phyloP scores from a whole-genome alignment of 1,140 invertebrate species.

The Trichomalopsis sarcophagae region DNA sequence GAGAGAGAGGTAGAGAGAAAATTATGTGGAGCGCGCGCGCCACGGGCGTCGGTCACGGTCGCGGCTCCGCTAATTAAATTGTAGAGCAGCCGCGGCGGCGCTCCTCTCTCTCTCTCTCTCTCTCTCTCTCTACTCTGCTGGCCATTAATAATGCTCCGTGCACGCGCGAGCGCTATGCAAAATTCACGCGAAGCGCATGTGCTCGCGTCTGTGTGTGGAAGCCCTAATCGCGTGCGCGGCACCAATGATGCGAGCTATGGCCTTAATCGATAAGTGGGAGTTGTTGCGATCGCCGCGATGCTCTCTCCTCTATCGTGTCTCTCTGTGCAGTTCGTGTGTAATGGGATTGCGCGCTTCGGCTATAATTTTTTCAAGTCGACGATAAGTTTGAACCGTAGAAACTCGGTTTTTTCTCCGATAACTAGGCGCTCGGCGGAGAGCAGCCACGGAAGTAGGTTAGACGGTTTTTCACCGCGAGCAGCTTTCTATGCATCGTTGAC shows the following conservation, averaged over 20 bases:
- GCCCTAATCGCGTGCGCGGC: background rate
- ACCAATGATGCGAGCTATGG: background rate
- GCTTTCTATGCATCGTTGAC: slow-evolving; percentile 3
- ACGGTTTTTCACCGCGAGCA: background rate
- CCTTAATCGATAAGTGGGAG: slow-evolving; percentile 45
- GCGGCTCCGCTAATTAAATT: slow-evolving; percentile 46
- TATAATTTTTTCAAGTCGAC: background rate
- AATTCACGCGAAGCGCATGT: slow-evolving; percentile 11
- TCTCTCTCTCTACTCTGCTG: too few species aligned
- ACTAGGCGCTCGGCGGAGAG: too few species aligned
- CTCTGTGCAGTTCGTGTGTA: background rate
- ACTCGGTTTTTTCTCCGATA: background rate
- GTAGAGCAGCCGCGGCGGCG: background rate
- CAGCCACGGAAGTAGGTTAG: background rate
- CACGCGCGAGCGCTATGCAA: background rate
- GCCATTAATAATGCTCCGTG: slow-evolving; percentile 8
- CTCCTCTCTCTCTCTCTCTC: background rate
- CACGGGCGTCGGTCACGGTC: slow-evolving; percentile 10
- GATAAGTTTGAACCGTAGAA: background rate
- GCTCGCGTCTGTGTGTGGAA: background rate
- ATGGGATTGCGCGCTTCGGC: background rate
- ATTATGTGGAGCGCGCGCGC: slow-evolving; percentile 22
- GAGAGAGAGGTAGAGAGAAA: slow-evolving; percentile 2
- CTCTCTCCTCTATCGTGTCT: background rate
- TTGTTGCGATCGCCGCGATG: slow-evolving; percentile 6